Conservation (phyloP, 1,140 invertebrate genomes). For the Neodiprion pinetum region DNA sequence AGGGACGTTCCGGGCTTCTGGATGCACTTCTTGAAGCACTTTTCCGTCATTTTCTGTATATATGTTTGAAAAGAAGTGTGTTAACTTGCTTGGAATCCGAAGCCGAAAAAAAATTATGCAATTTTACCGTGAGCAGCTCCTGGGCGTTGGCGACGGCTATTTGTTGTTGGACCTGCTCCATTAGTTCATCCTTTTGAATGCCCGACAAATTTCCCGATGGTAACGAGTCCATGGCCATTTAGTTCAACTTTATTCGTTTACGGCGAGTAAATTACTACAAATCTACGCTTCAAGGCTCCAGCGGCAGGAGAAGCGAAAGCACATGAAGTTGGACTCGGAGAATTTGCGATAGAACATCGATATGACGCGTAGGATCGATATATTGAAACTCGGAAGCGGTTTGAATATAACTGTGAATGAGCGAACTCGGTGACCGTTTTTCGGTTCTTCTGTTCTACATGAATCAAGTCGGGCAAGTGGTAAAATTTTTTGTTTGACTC, state of each 20-base stretch:
- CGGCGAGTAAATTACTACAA: background rate
- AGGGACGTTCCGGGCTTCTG: slow-evolving; percentile 88
- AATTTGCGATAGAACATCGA: background rate
- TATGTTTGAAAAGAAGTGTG: slow-evolving; percentile 33
- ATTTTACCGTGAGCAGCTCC: slow-evolving; percentile 83
- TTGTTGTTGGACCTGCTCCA: slow-evolving; percentile 96
- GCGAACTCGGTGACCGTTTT: background rate
- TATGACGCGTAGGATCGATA: background rate
- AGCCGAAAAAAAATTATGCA: slow-evolving; percentile 31
- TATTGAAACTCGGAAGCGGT: background rate
- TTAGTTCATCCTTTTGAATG: slow-evolving; percentile 86
- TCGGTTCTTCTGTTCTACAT: background rate
- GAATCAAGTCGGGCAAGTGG: background rate
- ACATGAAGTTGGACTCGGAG: background rate
- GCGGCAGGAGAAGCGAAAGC: slow-evolving; percentile 5
- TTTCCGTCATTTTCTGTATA: slow-evolving; percentile 93
- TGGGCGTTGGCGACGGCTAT: slow-evolving; percentile 94
- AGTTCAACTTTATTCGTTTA: background rate
- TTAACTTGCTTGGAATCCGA: slow-evolving; percentile 25
- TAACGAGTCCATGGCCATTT: slow-evolving; percentile 41
- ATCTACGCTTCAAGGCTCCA: background rate
- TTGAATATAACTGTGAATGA: background rate
- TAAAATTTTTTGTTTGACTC: too few species aligned
- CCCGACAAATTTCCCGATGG: slow-evolving; percentile 59
- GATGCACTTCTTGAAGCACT: slow-evolving; percentile 97